Evolutionary conservation across 2,113 vertebrate genomes (phyloP).

Genomic region (Catharus fuscescens): DNA sequence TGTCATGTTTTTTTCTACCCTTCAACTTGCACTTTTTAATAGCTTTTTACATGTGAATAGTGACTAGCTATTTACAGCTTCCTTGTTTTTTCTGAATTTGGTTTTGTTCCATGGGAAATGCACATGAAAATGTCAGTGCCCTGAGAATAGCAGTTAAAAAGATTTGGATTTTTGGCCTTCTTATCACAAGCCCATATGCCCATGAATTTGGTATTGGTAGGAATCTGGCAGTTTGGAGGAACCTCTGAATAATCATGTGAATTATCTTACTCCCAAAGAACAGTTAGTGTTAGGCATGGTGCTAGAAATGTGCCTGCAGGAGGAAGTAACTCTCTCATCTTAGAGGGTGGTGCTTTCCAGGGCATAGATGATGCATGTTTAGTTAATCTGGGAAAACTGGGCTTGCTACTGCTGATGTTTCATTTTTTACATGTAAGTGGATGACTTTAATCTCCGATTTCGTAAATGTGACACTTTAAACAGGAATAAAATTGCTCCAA

Average conservation of each 20-base stretch:
- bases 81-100: not conserved
- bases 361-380: not conserved
- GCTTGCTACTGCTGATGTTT: not conserved
- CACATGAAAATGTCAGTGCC: accelerated
- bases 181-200: not conserved
- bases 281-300: not conserved
- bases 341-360: not conserved
- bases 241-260: not conserved
- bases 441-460: not conserved
- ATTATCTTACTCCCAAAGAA: not conserved
- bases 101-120: not conserved
- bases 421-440: not conserved
- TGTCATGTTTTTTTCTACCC: not conserved
- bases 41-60: not conserved
- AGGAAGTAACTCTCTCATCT: not conserved
- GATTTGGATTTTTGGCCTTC: not conserved
- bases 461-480: not conserved
- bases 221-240: not conserved
- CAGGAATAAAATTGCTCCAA: conserved; percentile 1
- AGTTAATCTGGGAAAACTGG: not conserved
- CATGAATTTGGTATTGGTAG: not conserved
- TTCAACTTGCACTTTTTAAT: not conserved
- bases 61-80: conserved; percentile 2
- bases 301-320: not conserved
- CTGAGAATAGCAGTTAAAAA: not conserved